phyloP scores from a whole-genome alignment of 2,797 vertebrate species.

The Falco cherrug region DNA sequence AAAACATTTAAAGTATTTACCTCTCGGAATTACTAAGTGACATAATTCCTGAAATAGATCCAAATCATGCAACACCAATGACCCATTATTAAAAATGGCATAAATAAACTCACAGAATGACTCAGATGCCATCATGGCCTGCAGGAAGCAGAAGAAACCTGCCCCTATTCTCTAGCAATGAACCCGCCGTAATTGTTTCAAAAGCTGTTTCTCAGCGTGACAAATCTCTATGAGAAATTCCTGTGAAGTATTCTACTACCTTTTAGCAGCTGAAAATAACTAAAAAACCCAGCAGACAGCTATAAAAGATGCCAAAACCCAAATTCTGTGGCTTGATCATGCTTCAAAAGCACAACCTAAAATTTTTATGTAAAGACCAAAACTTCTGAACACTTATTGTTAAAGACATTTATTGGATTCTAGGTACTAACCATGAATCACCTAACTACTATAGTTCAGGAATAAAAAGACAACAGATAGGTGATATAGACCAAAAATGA shows the following conservation, averaged over 20 bases:
- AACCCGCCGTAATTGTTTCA: neutral
- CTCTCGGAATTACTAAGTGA: neutral
- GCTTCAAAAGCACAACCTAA: neutral
- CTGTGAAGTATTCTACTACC: neutral
- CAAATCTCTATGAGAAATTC: neutral
- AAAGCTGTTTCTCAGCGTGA: neutral
- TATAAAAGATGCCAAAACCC: neutral
- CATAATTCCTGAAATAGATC: neutral
- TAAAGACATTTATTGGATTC: neutral
- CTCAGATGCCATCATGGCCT: neutral
- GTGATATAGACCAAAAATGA: neutral
- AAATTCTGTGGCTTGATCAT: neutral
- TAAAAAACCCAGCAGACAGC: neutral
- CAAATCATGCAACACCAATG: neutral
- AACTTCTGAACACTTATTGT: neutral
- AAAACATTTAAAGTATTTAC: neutral
- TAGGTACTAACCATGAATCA: neutral
- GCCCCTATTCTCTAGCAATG: neutral
- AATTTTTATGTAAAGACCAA: neutral
- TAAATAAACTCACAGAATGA: neutral
- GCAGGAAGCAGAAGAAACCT: neutral
- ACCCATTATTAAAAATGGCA: neutral
- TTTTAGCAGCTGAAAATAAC: neutral
- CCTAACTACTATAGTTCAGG: neutral
- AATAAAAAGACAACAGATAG: neutral